Evolutionary conservation across 2,113 vertebrate genomes (phyloP), one percentile per base, ranked within the genome.

Genomic region (Cyanoramphus novaezelandiae): DNA sequence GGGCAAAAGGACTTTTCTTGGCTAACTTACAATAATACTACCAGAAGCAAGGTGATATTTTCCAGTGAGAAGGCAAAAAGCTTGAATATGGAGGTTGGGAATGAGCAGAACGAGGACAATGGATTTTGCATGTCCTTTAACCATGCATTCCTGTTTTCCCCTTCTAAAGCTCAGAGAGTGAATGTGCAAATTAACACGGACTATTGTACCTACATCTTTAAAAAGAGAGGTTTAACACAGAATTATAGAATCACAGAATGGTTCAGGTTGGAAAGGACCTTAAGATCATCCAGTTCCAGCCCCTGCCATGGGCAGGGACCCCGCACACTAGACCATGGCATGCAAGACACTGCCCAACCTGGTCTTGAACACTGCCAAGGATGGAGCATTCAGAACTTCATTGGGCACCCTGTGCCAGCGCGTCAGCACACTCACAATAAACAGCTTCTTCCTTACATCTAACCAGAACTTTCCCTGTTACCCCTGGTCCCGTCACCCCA

Each of bases 1-100:
- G n/a, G 44, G 43, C 23, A 53, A 74, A 71, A 71, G 39, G n/a
- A 16, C 2, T 65, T 3, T 25, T 53, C 24, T 31, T 57, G 17
- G 27, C 9, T 27, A n/a, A 39, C 6, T 52, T 62, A 35, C 4
- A 68, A 17, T 10, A 76, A 20, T 17, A 19, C 13, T 24, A 20
- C 24, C 10, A 39, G n/a, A 68, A 57, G 24, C 5, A 47, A 0
- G 4, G 44, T 5, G 33, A 28, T 0, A 2, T 5, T 60, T 37
- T 15, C 31, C 23, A 27, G 27, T 25, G 35, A 64, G 49, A 68
- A 76, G 24, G 29, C 33, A 82, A 77, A 85, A 27, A 57, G 20
- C 29, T 59, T 28, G 29, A 41, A 33, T 39, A 27, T 55, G 31
- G 72, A n/a, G 27, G 7, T 0, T 47, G 49, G 72, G 37, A 35